Evolutionary conservation across 2,113 vertebrate genomes (phyloP).

Genomic region (Sylvia atricapilla): DNA sequence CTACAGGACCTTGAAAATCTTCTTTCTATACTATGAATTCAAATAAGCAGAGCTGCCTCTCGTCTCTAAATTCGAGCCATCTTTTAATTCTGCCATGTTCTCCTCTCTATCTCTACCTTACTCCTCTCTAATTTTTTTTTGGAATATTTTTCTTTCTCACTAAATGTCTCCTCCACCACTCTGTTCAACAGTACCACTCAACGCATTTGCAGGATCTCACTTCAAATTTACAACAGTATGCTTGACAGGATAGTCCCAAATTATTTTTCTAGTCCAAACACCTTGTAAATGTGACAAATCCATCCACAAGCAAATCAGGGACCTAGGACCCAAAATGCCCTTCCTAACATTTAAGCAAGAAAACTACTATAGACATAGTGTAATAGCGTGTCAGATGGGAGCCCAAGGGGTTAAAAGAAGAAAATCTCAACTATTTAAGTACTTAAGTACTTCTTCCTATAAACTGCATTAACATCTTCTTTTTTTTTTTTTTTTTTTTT

Average conservation of each 20-base stretch:
- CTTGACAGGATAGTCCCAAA: not conserved
- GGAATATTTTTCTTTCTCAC: not conserved
- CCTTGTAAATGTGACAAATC: not conserved
- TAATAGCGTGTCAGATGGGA: not conserved
- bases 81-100: not conserved
- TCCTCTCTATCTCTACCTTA: not conserved
- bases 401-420: slow-evolving; percentile 6
- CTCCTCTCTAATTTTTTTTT: not conserved
- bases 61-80: not conserved
- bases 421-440: slow-evolving; percentile 13
- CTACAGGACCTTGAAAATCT: not conserved
- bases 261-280: not conserved
- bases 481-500: not conserved
- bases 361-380: accelerated
- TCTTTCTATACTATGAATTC: not conserved
- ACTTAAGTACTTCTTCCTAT: not conserved
- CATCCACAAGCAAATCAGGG: not conserved
- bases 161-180: not conserved
- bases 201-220: not conserved
- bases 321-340: not conserved
- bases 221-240: not conserved
- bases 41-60: not conserved
- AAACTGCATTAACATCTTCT: not conserved
- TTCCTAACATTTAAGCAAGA: not conserved
- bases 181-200: not conserved